Conservation (phyloP, 2,888 invertebrate species). For the Ferdinandea cuprea region DNA sequence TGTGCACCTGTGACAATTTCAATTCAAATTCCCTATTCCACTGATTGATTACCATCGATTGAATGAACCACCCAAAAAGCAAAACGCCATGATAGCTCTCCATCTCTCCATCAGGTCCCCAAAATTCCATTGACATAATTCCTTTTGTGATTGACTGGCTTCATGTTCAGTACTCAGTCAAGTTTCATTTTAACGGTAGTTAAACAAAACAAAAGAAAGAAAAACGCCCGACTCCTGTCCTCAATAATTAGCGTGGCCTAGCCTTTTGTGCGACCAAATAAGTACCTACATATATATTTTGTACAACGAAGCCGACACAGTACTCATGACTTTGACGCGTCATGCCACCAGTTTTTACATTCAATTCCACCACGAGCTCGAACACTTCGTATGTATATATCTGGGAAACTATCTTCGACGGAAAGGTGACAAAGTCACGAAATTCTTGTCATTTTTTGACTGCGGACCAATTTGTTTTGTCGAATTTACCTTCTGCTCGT, state of each 20-base stretch:
- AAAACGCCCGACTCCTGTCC: conserved; percentile 47
- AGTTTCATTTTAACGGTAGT: conserved; percentile 44
- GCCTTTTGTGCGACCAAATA: conserved; percentile 64
- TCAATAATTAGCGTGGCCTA: conserved; percentile 65
- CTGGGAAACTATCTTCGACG: conserved; percentile 50
- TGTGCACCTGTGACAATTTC: conserved; percentile 53
- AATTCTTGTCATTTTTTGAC: conserved; percentile 83
- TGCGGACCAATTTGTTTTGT: conserved; percentile 81
- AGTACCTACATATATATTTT: conserved; percentile 23
- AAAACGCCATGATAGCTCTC: conserved; percentile 41
- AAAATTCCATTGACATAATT: conserved; percentile 13
- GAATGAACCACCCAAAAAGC: conserved; percentile 44
- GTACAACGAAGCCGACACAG: conserved; percentile 23
- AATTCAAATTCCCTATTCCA: conserved; percentile 44
- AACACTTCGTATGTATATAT: conserved; percentile 30
- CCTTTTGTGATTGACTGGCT: conserved; percentile 16
- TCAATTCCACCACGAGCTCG: conserved; percentile 20
- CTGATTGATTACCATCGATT: conserved; percentile 64
- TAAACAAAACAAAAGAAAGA: background rate
- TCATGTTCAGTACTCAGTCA: too few relatives aligned
- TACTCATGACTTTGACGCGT: conserved; percentile 58
- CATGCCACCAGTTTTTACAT: conserved; percentile 62
- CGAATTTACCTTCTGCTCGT: conserved; percentile 76
- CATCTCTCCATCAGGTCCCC: too few relatives aligned
- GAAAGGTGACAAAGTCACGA: conserved; percentile 83